Conservation (phyloP, 2,797 vertebrate genomes). For the Microctenopoma stevenorrisi region DNA sequence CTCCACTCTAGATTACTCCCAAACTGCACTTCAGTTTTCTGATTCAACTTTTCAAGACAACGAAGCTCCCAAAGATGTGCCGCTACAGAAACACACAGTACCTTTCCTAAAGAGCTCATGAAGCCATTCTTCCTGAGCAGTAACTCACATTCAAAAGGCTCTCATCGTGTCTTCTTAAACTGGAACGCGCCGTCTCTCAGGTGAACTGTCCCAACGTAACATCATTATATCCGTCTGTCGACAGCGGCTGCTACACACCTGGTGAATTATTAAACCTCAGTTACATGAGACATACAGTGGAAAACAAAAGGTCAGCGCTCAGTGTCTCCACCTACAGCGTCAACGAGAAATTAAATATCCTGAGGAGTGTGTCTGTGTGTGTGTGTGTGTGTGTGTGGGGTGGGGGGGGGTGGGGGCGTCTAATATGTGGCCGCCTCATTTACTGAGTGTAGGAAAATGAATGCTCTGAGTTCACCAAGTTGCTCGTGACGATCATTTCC, state of each 20-base stretch:
- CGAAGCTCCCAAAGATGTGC: slow-evolving; percentile 7
- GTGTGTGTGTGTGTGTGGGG: too few relatives aligned
- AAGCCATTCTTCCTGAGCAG: neutral
- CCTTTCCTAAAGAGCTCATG: slow-evolving; percentile 9
- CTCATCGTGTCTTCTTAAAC: neutral
- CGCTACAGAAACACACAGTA: slow-evolving; percentile 1
- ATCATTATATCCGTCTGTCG: slow-evolving; percentile 12
- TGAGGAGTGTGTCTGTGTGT: neutral
- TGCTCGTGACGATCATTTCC: neutral
- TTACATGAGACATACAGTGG: slow-evolving; percentile 39
- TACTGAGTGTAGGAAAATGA: neutral
- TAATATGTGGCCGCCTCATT: neutral
- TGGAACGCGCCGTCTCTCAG: slow-evolving; percentile 9
- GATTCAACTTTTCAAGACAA: neutral
- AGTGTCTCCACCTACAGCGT: slow-evolving; percentile 42
- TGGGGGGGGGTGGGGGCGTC: neutral
- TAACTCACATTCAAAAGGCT: slow-evolving; percentile 18
- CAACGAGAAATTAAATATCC: neutral
- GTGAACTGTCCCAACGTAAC: slow-evolving; percentile 2
- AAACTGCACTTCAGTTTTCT: slow-evolving; percentile 1
- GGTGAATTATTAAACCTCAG: slow-evolving; percentile 62
- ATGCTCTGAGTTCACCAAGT: neutral
- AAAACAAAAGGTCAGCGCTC: slow-evolving; percentile 51
- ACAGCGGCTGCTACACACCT: slow-evolving; percentile 20
- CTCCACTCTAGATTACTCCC: slow-evolving; percentile 12